Conservation (phyloP, 2,797 vertebrate genomes). For the Morus bassanus region DNA sequence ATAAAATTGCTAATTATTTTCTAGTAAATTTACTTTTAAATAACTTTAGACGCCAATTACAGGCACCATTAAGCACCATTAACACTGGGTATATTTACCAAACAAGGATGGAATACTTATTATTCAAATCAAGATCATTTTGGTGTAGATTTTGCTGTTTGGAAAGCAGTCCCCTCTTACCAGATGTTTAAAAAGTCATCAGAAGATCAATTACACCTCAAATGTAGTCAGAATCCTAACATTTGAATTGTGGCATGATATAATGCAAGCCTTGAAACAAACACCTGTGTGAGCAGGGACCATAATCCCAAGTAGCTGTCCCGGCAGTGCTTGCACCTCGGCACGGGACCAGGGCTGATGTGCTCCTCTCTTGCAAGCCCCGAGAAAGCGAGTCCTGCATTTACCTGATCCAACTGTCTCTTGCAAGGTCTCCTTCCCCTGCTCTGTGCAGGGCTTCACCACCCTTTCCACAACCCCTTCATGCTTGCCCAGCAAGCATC, state of each 20-base stretch:
- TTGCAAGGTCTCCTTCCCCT: rapidly evolving
- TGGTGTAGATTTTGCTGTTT: neutral
- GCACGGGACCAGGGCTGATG: rapidly evolving
- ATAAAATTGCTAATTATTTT: slow-evolving; percentile 88
- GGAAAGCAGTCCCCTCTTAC: neutral
- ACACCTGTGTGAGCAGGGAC: no score
- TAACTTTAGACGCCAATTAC: slow-evolving; percentile 85
- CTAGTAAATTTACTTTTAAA: slow-evolving; percentile 85
- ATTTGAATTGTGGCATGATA: neutral
- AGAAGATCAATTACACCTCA: neutral
- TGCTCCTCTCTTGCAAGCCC: neutral
- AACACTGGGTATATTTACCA: slow-evolving; percentile 73
- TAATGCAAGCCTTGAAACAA: neutral
- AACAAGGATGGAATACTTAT: slow-evolving; percentile 59
- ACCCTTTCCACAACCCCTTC: neutral
- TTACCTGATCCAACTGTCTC: rapidly evolving
- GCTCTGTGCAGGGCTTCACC: rapidly evolving
- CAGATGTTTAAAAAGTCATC: neutral
- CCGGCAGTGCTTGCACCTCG: rapidly evolving
- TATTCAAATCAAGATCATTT: slow-evolving; percentile 35
- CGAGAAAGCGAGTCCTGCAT: rapidly evolving
- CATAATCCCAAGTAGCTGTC: rapidly evolving
- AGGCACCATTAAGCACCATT: slow-evolving; percentile 80
- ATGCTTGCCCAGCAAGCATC: rapidly evolving
- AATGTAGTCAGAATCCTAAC: neutral